Percentiles rank a stretch among this genome's conserved stretches.
These are phyloP conservation scores for Sebastes oblongus DNA, from an alignment of 2,797 vertebrate species.

Conservation along the genomic window DNA sequence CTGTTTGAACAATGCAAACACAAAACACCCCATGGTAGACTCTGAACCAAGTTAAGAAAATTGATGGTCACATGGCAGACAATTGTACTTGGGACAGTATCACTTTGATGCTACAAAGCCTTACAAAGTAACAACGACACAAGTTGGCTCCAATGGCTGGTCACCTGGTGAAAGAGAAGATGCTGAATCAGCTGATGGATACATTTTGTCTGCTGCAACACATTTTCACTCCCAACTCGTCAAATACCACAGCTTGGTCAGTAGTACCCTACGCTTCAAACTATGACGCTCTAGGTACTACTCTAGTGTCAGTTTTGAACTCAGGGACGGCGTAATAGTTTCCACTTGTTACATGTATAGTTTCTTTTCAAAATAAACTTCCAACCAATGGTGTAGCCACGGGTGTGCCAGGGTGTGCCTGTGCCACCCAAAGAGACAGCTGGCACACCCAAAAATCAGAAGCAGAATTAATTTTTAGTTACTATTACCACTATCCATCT, in stretches of 20 bases:
- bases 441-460: too few species aligned
- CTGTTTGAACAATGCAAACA: neutral
- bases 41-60: constrained; percentile 1
- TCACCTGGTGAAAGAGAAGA: neutral
- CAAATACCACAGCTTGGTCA: neutral
- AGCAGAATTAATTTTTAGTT: too few species aligned
- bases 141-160: neutral
- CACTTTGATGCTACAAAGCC: neutral
- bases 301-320: neutral
- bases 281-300: neutral
- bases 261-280: neutral
- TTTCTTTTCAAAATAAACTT: neutral
- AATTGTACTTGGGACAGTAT: neutral
- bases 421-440: too few species aligned
- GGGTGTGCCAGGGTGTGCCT: too few species aligned
- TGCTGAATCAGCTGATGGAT: neutral
- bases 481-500: too few species aligned
- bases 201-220: neutral
- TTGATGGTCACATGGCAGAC: neutral
- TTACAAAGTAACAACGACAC: neutral
- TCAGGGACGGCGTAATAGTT: neutral
- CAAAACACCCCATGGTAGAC: neutral
- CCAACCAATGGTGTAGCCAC: too few species aligned
- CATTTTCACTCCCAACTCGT: neutral
- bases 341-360: neutral